Base-by-base conservation (phyloP, 2,888 invertebrate genomes). In the Biston stratarius region DNA sequence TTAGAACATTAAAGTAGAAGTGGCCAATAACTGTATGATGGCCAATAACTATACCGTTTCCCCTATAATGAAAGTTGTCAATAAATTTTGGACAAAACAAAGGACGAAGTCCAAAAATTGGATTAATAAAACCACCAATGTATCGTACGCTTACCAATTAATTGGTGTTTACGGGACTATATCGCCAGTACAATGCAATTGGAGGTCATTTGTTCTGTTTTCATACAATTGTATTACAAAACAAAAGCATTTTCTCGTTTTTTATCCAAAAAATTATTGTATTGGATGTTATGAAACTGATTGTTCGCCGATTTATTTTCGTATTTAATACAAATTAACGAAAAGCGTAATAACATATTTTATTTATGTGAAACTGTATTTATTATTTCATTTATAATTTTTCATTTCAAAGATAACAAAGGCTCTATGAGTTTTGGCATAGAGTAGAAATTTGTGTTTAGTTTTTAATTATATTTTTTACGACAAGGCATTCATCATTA, bases 81-180 rank as follows among this genome's bases (percentile, higher is more conserved):
- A 9, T 34, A 14, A 38, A n/a, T 40, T 45, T 44, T 34, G 15
- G 9, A 3, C 24, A 45, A 36, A 45, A 57, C 14, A 57, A 58
- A 38, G 11, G 24, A 36, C 9, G 34, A 15, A 47, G 12, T 56
- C 34, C 6, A 47, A 48, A 34, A 48, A 38, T 15, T 40, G 51
- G 59, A 48, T 56, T 44, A 55, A 61, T 64, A 72, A 69, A 66
- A 59, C 8, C 42, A 55, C 58, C 58, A 33, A 60, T 24, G 24
- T 24, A 51, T 44, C 45, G 45, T 63, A 45, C 44, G 59, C 14
- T 65, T 61, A 53, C 60, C 60, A 56, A 67, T 58, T 63, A 70
- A 72, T 67, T 66, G 64, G 61, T 67, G 40, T 72, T 72, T 72
- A 72, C 56, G 69, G 64, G 55, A 52, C 58, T 53, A 48, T 36